Evolutionary conservation across 35 echinoderm and acorn worm species (phyloP).

Genomic region (Holothuria glaberrima): DNA sequence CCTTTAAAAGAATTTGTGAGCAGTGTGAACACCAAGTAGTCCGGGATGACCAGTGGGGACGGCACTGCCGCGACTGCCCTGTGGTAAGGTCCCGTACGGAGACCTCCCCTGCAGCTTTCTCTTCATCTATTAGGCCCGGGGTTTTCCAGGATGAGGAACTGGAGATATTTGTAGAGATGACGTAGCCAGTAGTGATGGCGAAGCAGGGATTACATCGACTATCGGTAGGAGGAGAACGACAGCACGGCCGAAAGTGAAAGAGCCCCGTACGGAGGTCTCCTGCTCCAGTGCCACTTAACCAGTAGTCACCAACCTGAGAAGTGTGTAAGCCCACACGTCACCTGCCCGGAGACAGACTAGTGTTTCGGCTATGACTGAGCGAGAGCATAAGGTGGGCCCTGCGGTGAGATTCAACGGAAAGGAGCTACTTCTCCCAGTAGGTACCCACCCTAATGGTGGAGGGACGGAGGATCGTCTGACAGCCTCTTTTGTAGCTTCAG

Average conservation of each 20-base stretch:
- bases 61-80: not conserved
- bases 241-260: not conserved
- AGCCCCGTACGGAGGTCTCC: not conserved
- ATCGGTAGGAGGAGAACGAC: not conserved
- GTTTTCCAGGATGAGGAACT: not conserved
- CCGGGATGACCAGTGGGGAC: not conserved
- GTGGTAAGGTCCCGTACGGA: not conserved
- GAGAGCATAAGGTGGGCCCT: not conserved
- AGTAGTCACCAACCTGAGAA: not conserved
- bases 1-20: not conserved
- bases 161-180: not conserved
- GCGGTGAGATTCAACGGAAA: not conserved
- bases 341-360: not conserved
- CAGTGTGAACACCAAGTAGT: not conserved
- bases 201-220: not conserved
- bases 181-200: not conserved
- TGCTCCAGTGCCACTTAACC: not conserved
- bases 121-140: no score
- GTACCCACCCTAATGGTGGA: not conserved
- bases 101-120: not conserved
- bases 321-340: not conserved
- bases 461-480: not conserved
- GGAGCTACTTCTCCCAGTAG: not conserved
- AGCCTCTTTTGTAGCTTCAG: not conserved
- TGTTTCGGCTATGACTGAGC: not conserved